Base-by-base conservation (phyloP, 2,113 vertebrate species). In the Odobenus rosmarus region DNA sequence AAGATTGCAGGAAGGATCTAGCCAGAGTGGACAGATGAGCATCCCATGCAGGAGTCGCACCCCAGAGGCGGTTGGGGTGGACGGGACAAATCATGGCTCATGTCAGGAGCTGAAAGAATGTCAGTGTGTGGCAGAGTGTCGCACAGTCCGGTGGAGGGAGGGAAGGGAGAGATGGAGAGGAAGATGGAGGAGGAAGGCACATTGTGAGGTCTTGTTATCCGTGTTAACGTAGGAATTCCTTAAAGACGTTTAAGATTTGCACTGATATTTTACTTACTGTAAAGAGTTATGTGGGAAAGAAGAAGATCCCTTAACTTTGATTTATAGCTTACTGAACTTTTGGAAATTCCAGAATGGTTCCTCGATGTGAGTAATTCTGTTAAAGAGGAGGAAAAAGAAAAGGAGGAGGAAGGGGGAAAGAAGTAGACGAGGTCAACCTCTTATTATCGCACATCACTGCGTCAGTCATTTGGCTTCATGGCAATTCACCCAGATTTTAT, bases 31-130 rank as follows among this genome's bases (percentile, higher is more conserved):
- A 33, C 18, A 59, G 71, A 19, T 9, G 26, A 51, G 14, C 7
- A 33, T 7, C 7, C 46, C 69, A 61, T 6, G 23, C 14, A 28
- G 49, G 8, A 51, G 57, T 28, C 16, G 19, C 3, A 36, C 24
- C 36, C 31, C 7, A 2, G 51, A 28, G 39, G 16, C 1, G 1
- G 28, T 42, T 13, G 19, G 3, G 3, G 18, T 21, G 13, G n/a
- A 71, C 3, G 42, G 24, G 23, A 64, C 15, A 64, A 28, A 80
- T 36, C 11, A 42, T 11, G 46, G 4, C 19, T 84, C 13, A 51
- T 46, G 55, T 77, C 33, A 76, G 7, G 11, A 64, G 36, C 46
- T 8, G 7, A 82, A 67, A 82, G 8, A 24, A 55, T n/a, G 33
- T 31, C 39, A n/a, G 7, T 3, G 12, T 69, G 18, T 0, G 15